Evolutionary conservation across 2,888 invertebrate genomes (phyloP), one percentile per base, ranked within the genome.

Genomic region (Eupithecia inturbata): DNA sequence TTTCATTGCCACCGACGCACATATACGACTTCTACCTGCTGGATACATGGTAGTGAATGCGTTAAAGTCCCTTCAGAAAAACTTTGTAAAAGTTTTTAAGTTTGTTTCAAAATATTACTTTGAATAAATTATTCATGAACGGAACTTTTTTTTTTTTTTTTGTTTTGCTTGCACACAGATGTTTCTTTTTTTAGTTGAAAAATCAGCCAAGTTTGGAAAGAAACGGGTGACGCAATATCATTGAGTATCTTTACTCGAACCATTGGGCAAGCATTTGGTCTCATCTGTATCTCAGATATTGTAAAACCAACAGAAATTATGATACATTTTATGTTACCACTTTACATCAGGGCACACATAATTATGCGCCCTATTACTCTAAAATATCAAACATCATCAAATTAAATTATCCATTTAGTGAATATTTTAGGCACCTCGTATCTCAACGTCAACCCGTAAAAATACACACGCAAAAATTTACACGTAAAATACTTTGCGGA

Each of bases 81-180:
- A n/a, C n/a, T n/a, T n/a, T n/a, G n/a, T n/a, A n/a, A 49, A 9
- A n/a, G 12, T 57, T 57, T 57, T 57, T 3, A 7, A 57, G 26
- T 57, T 26, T 14, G 22, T 14, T 26, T 57, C 12, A 49, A 26
- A 57, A 57, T 57, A 14, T 26, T 26, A 0, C 26, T 57, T 12
- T 22, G 9, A n/a, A 26, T 26, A 26, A 57, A 57, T 26, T 57
- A 53, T 53, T 57, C 26, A 14, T 26, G 26, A 57, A 57, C 57
- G 57, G 57, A 57, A 57, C 26, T 57, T 57, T 26, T 22, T 57
- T 57, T 26, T 57, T 14, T 22, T 57, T 33, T 63, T 63, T 63
- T 63, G 63, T 63, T 63, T 9, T 63, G 63, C 31, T 63, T n/a
- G 19, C n/a, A 63, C 57, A 57, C 57, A 57, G 57, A 57, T 57